These are phyloP conservation scores for Scarus forsteni DNA, from an alignment of 2,797 vertebrate species.

Conservation along the genomic window DNA sequence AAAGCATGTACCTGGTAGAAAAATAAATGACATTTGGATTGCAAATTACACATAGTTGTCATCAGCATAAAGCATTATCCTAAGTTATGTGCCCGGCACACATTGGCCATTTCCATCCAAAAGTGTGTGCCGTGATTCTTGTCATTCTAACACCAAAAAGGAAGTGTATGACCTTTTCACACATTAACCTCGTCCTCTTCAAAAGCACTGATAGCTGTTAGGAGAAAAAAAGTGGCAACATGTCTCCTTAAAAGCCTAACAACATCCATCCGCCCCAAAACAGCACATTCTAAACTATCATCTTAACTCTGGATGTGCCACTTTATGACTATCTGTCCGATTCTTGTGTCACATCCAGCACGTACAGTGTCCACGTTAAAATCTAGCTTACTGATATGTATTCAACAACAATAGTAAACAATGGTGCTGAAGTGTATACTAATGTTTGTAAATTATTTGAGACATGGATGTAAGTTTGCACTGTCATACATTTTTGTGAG, in stretches of 20 bases:
- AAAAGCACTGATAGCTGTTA: constrained; percentile 18
- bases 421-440: constrained; percentile 89
- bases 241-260: not conserved
- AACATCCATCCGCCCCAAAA: constrained; percentile 18
- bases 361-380: constrained; percentile 69
- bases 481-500: constrained; percentile 81
- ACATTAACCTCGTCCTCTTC: constrained; percentile 15
- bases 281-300: constrained; percentile 27
- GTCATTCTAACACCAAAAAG: constrained; percentile 47
- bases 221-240: not conserved
- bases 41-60: constrained; percentile 4
- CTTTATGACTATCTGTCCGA: constrained; percentile 21
- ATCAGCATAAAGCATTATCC: constrained; percentile 42
- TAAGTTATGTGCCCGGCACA: constrained; percentile 63
- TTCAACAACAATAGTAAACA: constrained; percentile 84
- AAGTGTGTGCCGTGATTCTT: constrained; percentile 61
- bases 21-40: constrained; percentile 29
- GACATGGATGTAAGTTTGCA: constrained; percentile 84
- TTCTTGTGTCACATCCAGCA: constrained; percentile 61
- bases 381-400: constrained; percentile 81
- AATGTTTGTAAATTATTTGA: constrained; percentile 86
- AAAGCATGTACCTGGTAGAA: constrained; percentile 31
- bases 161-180: constrained; percentile 10
- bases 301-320: constrained; percentile 33
- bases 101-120: constrained; percentile 31